These are phyloP conservation scores for Nephrotoma guestfalica DNA, from an alignment of 2,888 invertebrate species.

Conservation along the genomic window DNA sequence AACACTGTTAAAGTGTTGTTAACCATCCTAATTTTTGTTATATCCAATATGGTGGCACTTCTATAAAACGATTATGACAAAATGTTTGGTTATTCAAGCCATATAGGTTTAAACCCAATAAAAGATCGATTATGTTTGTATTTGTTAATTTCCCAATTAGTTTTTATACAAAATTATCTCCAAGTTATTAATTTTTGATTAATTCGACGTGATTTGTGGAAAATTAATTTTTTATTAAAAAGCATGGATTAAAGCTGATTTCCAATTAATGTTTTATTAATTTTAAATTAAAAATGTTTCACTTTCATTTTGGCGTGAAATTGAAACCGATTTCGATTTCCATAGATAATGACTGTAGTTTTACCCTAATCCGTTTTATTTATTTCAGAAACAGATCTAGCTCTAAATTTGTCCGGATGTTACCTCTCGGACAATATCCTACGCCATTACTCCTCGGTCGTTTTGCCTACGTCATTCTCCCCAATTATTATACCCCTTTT, in stretches of 20 bases:
- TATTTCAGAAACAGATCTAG: too few species aligned
- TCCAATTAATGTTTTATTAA: not conserved
- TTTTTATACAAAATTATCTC: not conserved
- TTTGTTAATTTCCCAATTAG: not conserved
- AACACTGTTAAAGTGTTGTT: not conserved
- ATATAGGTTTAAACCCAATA: not conserved
- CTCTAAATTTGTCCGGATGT: too few species aligned
- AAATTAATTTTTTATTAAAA: not conserved
- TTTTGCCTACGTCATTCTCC: too few species aligned
- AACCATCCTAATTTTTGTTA: not conserved
- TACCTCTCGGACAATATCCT: too few species aligned
- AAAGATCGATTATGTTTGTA: not conserved
- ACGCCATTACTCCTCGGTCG: too few species aligned
- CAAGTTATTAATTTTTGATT: not conserved
- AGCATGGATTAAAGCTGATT: not conserved
- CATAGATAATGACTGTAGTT: too few species aligned
- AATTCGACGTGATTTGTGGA: not conserved
- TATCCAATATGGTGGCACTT: not conserved
- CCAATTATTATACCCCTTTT: too few species aligned
- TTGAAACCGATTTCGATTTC: not conserved
- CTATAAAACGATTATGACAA: not conserved
- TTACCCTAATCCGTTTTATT: too few species aligned
- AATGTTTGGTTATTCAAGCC: not conserved
- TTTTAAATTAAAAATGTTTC: not conserved
- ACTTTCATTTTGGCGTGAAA: not conserved